Evolutionary conservation across 1,140 invertebrate species (phyloP), one percentile per base, ranked within the genome.

Genomic region (Scaptodrosophila lebanonensis): DNA sequence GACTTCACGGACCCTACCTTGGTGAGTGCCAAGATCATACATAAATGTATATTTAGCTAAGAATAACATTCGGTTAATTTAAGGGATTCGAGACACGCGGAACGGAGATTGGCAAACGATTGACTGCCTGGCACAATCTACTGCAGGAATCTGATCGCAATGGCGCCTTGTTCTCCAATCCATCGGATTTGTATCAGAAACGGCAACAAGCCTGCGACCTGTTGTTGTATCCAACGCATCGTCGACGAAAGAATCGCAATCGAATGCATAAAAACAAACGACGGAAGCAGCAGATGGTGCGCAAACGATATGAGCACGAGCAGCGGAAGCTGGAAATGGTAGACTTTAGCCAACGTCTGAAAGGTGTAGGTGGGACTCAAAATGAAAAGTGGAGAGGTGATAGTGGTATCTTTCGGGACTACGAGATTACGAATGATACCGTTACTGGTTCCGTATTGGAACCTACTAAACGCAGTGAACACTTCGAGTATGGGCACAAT

Each of bases 11-110:
- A 95, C 83, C 94, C 95, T 15, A 90, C 92, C 64, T 87, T 93
- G 86, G 91, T 91, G 70, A 75, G 88, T 88, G n/a, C n/a, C n/a
- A n/a, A n/a, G n/a, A 72, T 39, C 35, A 56, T 30, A 25, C 6
- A 6, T 42, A 8, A 13, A 43, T 30, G 18, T 13, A 65, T 50
- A 45, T 61, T 17, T 43, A 68, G 39, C 51, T 50, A 40, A 61
- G n/a, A 58, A 22, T 43, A 35, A 30, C 12, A 25, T 32, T 49
- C 45, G 1, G 25, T 29, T 9, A 32, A 43, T 58, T 73, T 17
- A 40, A 85, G 72, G 96, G 96, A 6, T 98, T 97, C 88, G 95
- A 97, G 87, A 93, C 95, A n/a, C 89, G 95, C 66, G 95, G 95
- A 11, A 97, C 95, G 7, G 87, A 89, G 35, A 89, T 97, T 73